These are phyloP conservation scores for Phrynocephalus forsythii DNA, from an alignment of 2,797 vertebrate genomes.

Conservation along the genomic window DNA sequence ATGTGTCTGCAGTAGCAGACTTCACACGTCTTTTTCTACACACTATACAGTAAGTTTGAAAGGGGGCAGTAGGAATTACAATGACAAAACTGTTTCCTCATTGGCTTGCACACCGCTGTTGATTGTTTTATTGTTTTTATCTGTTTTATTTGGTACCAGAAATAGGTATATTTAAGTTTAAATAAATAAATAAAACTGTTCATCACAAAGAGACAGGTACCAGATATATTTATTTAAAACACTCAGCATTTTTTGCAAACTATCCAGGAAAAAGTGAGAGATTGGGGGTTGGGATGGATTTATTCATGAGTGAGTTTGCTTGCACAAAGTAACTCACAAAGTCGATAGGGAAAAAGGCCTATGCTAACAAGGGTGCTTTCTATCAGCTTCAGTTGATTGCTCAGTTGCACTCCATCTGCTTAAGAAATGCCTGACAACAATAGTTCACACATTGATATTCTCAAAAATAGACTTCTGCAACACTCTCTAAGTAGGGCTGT, in stretches of 20 bases:
- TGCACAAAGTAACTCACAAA: neutral
- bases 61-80: neutral
- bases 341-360: neutral
- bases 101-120: too few relatives aligned
- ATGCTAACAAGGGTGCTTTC: too few relatives aligned
- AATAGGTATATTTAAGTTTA: too few relatives aligned
- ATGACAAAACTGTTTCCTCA: neutral
- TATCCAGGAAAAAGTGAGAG: neutral
- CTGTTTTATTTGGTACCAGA: too few relatives aligned
- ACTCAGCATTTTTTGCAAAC: neutral
- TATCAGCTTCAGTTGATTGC: too few relatives aligned
- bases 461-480: too few relatives aligned
- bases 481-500: too few relatives aligned
- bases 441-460: too few relatives aligned
- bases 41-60: neutral
- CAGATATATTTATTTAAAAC: neutral
- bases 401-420: too few relatives aligned
- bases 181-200: too few relatives aligned
- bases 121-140: too few relatives aligned
- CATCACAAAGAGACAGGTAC: neutral
- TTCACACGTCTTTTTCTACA: neutral
- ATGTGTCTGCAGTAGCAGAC: neutral
- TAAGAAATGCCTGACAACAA: too few relatives aligned
- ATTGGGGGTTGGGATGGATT: neutral
- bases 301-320: neutral